Base-by-base conservation (phyloP, 1,140 invertebrate genomes). In the Eumaeus atala region DNA sequence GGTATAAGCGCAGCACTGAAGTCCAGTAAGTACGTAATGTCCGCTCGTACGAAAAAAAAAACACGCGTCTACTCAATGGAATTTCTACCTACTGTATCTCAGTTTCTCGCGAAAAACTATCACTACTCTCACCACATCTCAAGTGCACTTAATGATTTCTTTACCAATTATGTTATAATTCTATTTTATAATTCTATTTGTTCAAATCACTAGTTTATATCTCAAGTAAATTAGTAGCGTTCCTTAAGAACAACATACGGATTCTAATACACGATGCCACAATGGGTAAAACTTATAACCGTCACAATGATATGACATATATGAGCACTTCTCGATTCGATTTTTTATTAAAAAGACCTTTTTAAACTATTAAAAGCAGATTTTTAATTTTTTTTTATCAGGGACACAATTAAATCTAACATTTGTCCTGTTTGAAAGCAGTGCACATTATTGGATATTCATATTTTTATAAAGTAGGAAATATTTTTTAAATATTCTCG, bases 101-200 rank as follows among this genome's bases (percentile, higher is more conserved):
- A n/a, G n/a, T n/a, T n/a, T n/a, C n/a, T n/a, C n/a, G n/a, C n/a
- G n/a, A n/a, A 2, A 28, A 28, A 28, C 6, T 28, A 28, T 40
- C 28, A 28, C 51, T 52, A 52, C 7, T 33, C 17, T 42, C 35
- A 42, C 37, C 38, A 12, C 28, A 52, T 10, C 40, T 72, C 74
- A 84, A 84, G 80, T 84, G 78, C 78, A 84, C 80, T 82, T 84
- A 72, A 76, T 76, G 70, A 76, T 47, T 67, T 77, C 74, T 74
- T 74, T 81, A 72, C 36, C n/a, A n/a, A n/a, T n/a, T n/a, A n/a
- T n/a, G n/a, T n/a, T n/a, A n/a, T n/a, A n/a, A n/a, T n/a, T n/a
- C 38, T 61, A 58, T n/a, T 68, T 60, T 62, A 57, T 62, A 58
- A 65, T 42, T 42, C 40, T 51, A 12, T 51, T 52, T 40, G 38